Conservation (phyloP, 2,888 invertebrate species). For the Metopia argyrocephala region DNA sequence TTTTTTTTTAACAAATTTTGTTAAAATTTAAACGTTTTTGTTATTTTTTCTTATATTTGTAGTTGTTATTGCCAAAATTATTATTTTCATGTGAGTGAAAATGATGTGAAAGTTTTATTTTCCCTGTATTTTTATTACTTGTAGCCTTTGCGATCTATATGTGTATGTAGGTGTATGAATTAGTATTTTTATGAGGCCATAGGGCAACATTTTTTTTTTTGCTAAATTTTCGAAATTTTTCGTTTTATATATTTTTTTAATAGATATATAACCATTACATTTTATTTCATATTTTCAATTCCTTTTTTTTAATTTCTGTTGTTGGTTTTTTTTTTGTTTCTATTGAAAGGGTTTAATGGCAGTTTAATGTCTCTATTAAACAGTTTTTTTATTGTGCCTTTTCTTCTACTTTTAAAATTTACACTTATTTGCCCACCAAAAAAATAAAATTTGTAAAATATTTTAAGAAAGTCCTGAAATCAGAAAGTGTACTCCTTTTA, state of each 20-base stretch:
- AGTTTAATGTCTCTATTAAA: slow-evolving; percentile 39
- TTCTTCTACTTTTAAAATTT: not conserved
- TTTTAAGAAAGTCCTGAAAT: not conserved
- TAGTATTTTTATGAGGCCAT: not conserved
- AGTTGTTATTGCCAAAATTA: not conserved
- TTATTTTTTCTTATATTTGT: not conserved
- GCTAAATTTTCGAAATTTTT: slow-evolving; percentile 29
- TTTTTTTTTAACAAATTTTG: slow-evolving; percentile 67
- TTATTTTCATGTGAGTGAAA: slow-evolving; percentile 27
- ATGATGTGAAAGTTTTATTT: not conserved
- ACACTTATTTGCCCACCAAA: not conserved
- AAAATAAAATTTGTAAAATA: not conserved
- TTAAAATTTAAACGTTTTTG: slow-evolving; percentile 64
- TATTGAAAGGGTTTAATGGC: slow-evolving; percentile 43
- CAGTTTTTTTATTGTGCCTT: slow-evolving; percentile 1
- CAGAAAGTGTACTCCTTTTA: not conserved
- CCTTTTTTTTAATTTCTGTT: slow-evolving; percentile 10
- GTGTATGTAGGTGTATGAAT: not conserved
- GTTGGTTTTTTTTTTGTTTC: slow-evolving; percentile 37
- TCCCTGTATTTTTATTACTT: not conserved
- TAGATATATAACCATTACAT: slow-evolving; percentile 32
- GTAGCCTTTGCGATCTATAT: not conserved
- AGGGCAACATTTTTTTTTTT: slow-evolving; percentile 38
- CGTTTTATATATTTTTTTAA: not conserved
- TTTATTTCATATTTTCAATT: slow-evolving; percentile 1